Evolutionary conservation across 1,140 invertebrate species (phyloP), one percentile per base, ranked within the genome.

Genomic region (Cotesia glomerata): DNA sequence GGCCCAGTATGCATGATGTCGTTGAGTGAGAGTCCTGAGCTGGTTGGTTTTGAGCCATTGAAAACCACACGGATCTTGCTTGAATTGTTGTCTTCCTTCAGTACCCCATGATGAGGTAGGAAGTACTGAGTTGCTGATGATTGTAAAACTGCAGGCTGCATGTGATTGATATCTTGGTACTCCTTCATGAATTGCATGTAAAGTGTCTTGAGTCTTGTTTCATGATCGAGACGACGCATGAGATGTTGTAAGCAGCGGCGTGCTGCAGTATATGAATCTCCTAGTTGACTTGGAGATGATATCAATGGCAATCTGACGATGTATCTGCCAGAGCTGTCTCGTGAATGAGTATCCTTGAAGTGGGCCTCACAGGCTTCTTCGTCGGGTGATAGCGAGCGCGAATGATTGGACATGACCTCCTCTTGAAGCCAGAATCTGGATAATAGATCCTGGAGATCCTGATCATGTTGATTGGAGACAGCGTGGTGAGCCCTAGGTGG

Each of bases 261-360:
- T 13, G 45, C 66, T 56, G n/a, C 13, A 8, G 5, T 56, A 39
- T 35, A 74, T 9, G 56, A 69, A 32, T 11, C 49, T 52, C 13
- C 61, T 59, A 26, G 26, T 32, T 16, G 52, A 9, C 11, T 35
- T 52, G 16, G 35, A 35, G 8, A 14, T 14, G 59, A 32, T 68
- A 75, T 77, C 0, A 83, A 74, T 1, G 78, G 78, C 34, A 81
- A 54, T 32, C 54, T 64, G 9, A 83, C 80, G 3, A 72, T 56
- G 52, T 78, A 82, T 14, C 75, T 32, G 58, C 79, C 81, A 9
- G 77, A 35, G 4, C 14, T 8, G 54, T 75, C 65, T 8, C 78
- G 74, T 16, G n/a, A 56, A 34, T 77, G 75, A 36, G 71, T 80
- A 58, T 69, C 35, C 9, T 39, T 5, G 73, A 77, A 81, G 54